A percentile compares a stretch with the other conserved stretches of the same genome.
These are phyloP conservation scores for Pitta sordida DNA, from an alignment of 2,113 vertebrate species.

Conservation along the genomic window DNA sequence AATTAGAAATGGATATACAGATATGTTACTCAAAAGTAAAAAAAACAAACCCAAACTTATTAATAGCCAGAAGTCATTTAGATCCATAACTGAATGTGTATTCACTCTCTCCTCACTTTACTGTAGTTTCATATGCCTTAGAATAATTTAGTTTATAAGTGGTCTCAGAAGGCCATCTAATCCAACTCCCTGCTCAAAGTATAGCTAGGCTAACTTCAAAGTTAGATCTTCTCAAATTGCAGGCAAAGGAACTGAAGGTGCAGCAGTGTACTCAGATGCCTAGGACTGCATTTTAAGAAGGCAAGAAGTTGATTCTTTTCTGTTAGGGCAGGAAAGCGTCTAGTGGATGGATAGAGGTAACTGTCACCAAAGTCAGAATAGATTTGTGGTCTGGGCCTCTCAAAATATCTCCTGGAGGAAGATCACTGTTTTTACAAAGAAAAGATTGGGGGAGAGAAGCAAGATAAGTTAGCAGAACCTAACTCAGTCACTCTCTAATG, in stretches of 20 bases:
- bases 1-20: neutral
- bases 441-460: neutral
- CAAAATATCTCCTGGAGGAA: neutral
- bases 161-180: neutral
- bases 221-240: neutral
- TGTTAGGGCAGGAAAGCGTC: neutral
- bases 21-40: neutral
- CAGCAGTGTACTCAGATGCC: neutral
- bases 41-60: neutral
- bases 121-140: neutral
- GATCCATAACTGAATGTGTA: neutral
- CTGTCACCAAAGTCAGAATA: neutral
- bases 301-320: neutral
- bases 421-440: neutral
- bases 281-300: neutral
- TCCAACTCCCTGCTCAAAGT: neutral
- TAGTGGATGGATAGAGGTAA: neutral
- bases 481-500: neutral
- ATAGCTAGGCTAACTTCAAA: neutral
- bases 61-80: neutral
- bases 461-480: neutral
- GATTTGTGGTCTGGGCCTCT: neutral
- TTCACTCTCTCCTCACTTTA: neutral
- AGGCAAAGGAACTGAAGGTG: neutral
- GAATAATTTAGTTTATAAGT: neutral